A percentile compares a stretch with the other conserved stretches of the same genome.
Evolutionary conservation across 1,140 invertebrate species (phyloP).

Genomic region (Lucilia sericata): DNA sequence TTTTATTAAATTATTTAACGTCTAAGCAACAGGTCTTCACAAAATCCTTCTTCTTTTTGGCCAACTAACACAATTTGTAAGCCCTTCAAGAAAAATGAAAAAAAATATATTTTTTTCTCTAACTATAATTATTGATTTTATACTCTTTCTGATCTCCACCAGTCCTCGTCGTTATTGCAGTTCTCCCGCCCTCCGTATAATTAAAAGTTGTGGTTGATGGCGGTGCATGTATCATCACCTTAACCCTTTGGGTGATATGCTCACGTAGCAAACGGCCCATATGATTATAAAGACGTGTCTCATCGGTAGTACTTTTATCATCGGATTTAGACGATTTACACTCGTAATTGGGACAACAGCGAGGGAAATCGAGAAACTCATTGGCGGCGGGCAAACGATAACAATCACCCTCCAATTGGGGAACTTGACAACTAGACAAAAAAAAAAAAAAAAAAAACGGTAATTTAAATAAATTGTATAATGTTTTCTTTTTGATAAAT

Average conservation of each 20-base stretch:
- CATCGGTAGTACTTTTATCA: conserved; percentile 50
- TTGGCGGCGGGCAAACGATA: conserved; percentile 48
- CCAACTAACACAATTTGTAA: no score
- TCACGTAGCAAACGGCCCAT: conserved; percentile 52
- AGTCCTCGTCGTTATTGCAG: neutral
- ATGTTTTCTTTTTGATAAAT: neutral
- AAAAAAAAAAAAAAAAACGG: neutral
- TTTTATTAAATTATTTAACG: neutral
- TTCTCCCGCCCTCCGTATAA: neutral
- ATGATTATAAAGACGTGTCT: conserved; percentile 58
- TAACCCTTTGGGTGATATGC: conserved; percentile 52
- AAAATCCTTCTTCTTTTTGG: no score
- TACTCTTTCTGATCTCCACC: neutral
- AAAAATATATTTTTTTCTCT: neutral
- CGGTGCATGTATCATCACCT: neutral
- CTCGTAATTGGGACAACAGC: conserved; percentile 60
- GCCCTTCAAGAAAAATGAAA: neutral
- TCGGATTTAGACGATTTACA: conserved; percentile 54
- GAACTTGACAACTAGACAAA: conserved; percentile 56
- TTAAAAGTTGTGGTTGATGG: neutral
- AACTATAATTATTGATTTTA: conserved; percentile 22
- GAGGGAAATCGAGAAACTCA: conserved; percentile 55
- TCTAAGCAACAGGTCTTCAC: neutral
- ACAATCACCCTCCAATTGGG: conserved; percentile 53
- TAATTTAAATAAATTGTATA: neutral